A percentile compares a stretch with the other conserved stretches of the same genome.
phyloP scores from a whole-genome alignment of 2,888 invertebrate species.

The Disparrhopalites patrizii region DNA sequence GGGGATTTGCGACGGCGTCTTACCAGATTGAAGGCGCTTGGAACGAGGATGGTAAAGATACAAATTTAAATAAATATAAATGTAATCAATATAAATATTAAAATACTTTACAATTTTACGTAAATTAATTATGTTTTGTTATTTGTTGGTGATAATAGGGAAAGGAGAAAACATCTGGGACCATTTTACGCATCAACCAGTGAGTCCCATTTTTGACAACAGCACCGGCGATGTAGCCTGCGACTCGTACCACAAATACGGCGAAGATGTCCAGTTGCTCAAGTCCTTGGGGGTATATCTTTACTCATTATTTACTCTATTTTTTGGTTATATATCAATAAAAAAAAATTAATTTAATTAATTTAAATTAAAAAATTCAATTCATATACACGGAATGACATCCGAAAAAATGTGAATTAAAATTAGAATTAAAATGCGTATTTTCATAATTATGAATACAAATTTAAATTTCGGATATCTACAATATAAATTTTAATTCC shows the following conservation, averaged over 20 bases:
- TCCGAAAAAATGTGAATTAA: neutral
- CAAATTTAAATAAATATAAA: neutral
- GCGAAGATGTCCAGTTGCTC: constrained; percentile 53
- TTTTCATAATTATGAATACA: no score
- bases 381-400: neutral
- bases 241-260: constrained; percentile 53
- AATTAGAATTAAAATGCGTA: neutral
- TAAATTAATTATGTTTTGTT: constrained; percentile 1
- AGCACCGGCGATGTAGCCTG: constrained; percentile 53
- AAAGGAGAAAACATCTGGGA: constrained; percentile 61
- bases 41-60: constrained; percentile 1
- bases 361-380: neutral
- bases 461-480: no score
- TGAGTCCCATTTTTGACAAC: constrained; percentile 50
- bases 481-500: no score
- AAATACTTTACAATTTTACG: no score
- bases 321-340: no score
- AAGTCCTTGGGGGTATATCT: constrained; percentile 50
- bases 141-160: no score
- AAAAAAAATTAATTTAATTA: neutral
- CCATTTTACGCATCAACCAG: constrained; percentile 50
- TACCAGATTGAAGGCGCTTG: constrained; percentile 3
- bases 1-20: neutral
- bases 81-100: neutral
- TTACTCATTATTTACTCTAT: no score